Base-by-base conservation (phyloP, 2,113 vertebrate species). In the Geococcyx californianus region DNA sequence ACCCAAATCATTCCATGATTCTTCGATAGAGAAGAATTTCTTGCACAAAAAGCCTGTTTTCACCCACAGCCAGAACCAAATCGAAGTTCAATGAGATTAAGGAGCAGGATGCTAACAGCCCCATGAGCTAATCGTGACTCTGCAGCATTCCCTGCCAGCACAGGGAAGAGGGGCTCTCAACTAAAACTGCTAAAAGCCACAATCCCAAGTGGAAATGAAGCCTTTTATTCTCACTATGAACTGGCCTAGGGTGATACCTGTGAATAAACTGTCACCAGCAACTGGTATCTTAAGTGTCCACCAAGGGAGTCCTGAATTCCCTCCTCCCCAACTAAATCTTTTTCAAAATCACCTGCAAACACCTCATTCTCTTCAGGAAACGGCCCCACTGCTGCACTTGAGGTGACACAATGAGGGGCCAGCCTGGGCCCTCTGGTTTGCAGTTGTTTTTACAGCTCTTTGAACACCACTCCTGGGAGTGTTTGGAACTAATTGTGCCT, bases 91-190 rank as follows among this genome's bases (percentile, higher is more conserved):
- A 81, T 4, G 7, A 0, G 1, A 23, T 40, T 54, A 7, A 23
- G 24, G 60, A 74, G 52, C 34, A 16, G 11, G 52, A 52, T 0
- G 1, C 11, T 2, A 52, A 25, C 3, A 9, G 10, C 23, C 3
- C 0, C 4, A 1, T 79, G 1, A 28, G 18, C 51, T 14, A 6
- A 36, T 2, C 42, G 14, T 0, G 7, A 26, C 40, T 28, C 42
- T 3, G 16, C n/a, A 25, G 62, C 40, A 2, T 47, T 31, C 67
- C 24, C 49, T 29, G 2, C 44, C 29, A 6, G 9, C 52, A 7
- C 2, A 2, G 34, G 42, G 20, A 16, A 17, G 29, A 60, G 29
- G 26, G 21, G 55, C 13, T 11, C 31, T 44, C 62, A 10, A 6
- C 8, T 4, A 3, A 29, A 28, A n/a, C 13, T 6, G 51, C 42